A percentile compares a stretch with the other conserved stretches of the same genome.
phyloP scores from a whole-genome alignment of 2,113 vertebrate genomes.

The Orthonyx spaldingii region DNA sequence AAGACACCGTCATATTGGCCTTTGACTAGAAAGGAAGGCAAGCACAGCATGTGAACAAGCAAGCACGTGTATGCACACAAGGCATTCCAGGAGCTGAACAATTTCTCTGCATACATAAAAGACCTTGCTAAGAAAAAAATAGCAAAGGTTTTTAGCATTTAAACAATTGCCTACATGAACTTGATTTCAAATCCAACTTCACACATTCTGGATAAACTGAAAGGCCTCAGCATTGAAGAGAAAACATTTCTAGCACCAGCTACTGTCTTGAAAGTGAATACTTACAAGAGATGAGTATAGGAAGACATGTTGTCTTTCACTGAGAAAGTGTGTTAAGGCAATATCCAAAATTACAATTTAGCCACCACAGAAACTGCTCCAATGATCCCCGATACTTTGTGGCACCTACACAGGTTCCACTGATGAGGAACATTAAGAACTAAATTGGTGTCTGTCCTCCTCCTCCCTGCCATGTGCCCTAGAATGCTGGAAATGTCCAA shows the following conservation, averaged over 20 bases:
- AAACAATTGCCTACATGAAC: not conserved
- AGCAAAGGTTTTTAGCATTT: not conserved
- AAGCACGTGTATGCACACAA: not conserved
- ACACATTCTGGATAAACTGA: not conserved
- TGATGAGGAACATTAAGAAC: not conserved
- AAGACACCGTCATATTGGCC: not conserved
- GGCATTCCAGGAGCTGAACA: not conserved
- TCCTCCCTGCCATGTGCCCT: not conserved
- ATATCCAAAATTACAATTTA: not conserved
- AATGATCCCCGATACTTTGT: not conserved
- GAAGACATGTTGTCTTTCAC: not conserved
- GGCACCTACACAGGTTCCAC: not conserved
- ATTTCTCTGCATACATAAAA: not conserved
- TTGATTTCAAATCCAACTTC: not conserved
- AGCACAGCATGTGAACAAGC: not conserved
- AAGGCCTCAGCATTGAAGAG: not conserved
- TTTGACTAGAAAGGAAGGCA: not conserved
- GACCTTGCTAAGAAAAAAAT: not conserved
- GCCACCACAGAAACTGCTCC: not conserved
- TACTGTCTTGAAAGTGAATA: not conserved
- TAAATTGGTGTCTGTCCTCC: not conserved
- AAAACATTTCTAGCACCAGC: not conserved
- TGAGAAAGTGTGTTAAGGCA: not conserved
- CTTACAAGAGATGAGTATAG: not conserved
- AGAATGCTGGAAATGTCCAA: not conserved